Evolutionary conservation across 2,113 vertebrate genomes (phyloP), one percentile per base, ranked within the genome.

Genomic region (Chaenogobius annularis): DNA sequence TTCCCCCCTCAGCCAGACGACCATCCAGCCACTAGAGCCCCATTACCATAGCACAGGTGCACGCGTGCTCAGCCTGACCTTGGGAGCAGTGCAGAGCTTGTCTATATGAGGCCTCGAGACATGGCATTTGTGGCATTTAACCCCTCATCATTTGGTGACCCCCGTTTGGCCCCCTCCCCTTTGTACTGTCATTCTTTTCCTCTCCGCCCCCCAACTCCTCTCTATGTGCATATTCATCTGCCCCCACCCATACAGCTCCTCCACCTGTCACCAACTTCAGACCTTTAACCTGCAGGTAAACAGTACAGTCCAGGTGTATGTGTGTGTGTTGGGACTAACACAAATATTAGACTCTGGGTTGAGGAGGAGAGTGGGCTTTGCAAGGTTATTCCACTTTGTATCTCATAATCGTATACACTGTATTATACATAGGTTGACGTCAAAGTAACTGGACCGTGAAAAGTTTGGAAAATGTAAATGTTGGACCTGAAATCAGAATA

Each of bases 351-450:
- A 76, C 72, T 78, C 15, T 61, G 13, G 56, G 78, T 80, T 61
- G 77, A 58, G 59, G 66, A 63, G 43, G 73, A 73, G 67, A 74
- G 70, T 68, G 80, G 73, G 85, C 83, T 85, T 91, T 89, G 90
- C 90, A 91, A 91, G 90, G 90, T 91, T 88, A 91, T 69, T 90
- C 85, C 88, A 90, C 89, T 89, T 90, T 92, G 88, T 91, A 90
- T 76, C 85, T 90, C 90, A 87, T 91, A 91, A 92, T 92, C 88
- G 91, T 73, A 79, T 47, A 83, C 80, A 58, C 73, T 83, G 76
- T 85, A 87, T 82, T 84, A 85, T 80, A 76, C 73, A 83, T 77
- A 82, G 81, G 87, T 87, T 37, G 35, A n/a, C 19, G 37, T 63
- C 84, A 83, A 66, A 84, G 66, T 79, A 90, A 77, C 77, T 84